Conservation (phyloP, 2,888 invertebrate genomes). For the Falcaria lacertinaria region DNA sequence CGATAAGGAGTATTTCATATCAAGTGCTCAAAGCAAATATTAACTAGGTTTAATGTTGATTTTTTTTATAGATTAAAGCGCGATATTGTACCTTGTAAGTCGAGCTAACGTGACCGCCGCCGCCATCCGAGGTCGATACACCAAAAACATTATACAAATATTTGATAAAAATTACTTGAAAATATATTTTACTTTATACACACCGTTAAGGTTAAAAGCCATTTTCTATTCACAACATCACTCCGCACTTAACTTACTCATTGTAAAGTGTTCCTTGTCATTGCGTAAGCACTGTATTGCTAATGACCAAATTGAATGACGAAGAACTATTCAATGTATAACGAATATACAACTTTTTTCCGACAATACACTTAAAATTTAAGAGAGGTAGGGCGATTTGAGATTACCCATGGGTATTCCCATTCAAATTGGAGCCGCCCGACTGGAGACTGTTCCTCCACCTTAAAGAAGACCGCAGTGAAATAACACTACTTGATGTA, state of each 20-base stretch:
- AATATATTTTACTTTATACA: conserved; percentile 10
- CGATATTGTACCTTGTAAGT: conserved; percentile 44
- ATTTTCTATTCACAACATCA: not conserved
- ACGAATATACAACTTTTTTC: not conserved
- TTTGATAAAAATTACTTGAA: conserved; percentile 42
- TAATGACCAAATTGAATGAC: not conserved
- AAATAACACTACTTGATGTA: too few relatives aligned
- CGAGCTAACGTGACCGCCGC: conserved; percentile 35
- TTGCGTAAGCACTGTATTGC: not conserved
- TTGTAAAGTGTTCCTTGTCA: not conserved
- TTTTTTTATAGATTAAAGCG: conserved; percentile 64
- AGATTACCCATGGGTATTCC: too few relatives aligned
- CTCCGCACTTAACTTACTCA: not conserved
- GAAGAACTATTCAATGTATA: not conserved
- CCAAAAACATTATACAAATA: conserved; percentile 51
- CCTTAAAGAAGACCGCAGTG: too few relatives aligned
- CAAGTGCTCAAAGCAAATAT: conserved; percentile 68
- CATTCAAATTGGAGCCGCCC: too few relatives aligned
- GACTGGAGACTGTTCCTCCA: too few relatives aligned
- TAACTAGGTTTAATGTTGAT: conserved; percentile 55
- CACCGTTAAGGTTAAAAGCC: not conserved
- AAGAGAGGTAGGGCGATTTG: too few relatives aligned
- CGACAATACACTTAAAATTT: too few relatives aligned
- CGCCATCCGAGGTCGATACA: conserved; percentile 52
- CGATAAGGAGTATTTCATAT: conserved; percentile 60